Percentiles rank a stretch among this genome's conserved stretches.
Evolutionary conservation across 2,113 vertebrate species (phyloP).

Genomic region (Dicaeum eximium): DNA sequence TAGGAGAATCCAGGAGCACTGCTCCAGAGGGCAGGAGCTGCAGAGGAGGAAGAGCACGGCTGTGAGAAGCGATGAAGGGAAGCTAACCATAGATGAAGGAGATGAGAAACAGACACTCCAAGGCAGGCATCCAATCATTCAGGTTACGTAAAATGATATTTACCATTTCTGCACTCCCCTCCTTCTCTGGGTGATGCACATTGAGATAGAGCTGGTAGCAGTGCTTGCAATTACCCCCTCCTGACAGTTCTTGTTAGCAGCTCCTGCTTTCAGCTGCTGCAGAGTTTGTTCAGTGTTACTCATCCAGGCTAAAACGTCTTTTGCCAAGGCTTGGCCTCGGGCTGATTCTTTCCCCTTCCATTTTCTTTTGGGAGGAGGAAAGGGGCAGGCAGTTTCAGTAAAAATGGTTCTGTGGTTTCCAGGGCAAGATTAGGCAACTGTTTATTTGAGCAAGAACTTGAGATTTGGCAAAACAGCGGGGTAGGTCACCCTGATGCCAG

Average conservation of each 20-base stretch:
- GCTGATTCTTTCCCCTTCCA: conserved; percentile 25
- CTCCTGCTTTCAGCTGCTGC: not conserved
- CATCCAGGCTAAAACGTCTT: not conserved
- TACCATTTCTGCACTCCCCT: not conserved
- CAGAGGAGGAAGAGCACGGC: not conserved
- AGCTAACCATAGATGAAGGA: not conserved
- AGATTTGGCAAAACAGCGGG: not conserved
- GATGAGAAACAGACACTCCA: not conserved
- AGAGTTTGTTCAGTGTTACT: conserved; percentile 13
- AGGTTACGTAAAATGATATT: not conserved
- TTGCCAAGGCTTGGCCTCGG: not conserved
- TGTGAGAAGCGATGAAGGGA: not conserved
- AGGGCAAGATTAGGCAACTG: conserved; percentile 43
- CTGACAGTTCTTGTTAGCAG: not conserved
- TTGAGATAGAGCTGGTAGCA: not conserved
- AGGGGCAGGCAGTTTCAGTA: conserved; percentile 27
- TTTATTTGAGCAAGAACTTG: conserved; percentile 47
- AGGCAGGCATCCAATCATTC: not conserved
- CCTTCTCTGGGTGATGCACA: not conserved
- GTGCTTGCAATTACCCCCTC: not conserved
- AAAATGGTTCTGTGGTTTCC: conserved; percentile 39
- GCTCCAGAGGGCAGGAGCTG: not conserved
- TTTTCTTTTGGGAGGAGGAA: conserved; percentile 22
- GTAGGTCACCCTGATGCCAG: not conserved
- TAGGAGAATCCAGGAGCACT: not conserved